phyloP scores from a whole-genome alignment of 1,140 invertebrate genomes.

The Drosophila sp. region DNA sequence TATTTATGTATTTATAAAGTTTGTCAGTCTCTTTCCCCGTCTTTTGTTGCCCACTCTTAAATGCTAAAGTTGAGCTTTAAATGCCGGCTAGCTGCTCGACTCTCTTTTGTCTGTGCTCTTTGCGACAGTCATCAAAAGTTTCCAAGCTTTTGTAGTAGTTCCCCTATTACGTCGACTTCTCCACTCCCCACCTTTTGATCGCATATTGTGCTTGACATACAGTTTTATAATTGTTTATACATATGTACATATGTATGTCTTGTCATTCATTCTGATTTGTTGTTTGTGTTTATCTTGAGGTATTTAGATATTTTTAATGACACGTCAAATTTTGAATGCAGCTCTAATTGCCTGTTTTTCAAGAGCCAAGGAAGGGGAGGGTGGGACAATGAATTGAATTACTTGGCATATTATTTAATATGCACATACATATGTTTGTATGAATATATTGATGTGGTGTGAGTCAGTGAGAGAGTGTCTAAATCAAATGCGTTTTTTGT shows the following conservation, averaged over 20 bases:
- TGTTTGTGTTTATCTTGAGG: background rate
- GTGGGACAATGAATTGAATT: conserved; percentile 16
- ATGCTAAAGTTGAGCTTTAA: background rate
- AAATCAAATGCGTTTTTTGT: conserved; percentile 38
- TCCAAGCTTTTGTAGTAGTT: background rate
- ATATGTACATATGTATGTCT: too few species aligned
- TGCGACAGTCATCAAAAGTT: background rate
- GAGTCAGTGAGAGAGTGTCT: conserved; percentile 21
- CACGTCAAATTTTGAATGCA: conserved; percentile 50
- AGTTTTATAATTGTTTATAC: too few species aligned
- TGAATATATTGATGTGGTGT: conserved; percentile 11
- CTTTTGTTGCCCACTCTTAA: background rate
- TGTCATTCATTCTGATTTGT: background rate
- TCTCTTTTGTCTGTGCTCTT: conserved; percentile 3
- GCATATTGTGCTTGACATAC: background rate
- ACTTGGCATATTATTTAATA: background rate
- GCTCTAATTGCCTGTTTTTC: conserved; percentile 50
- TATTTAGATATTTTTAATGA: background rate
- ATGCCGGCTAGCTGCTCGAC: background rate
- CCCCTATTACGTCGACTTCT: background rate
- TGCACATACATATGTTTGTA: background rate
- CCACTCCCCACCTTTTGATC: background rate
- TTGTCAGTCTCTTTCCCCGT: background rate
- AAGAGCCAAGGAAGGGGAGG: conserved; percentile 1
- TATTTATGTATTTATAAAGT: too few species aligned